Evolutionary conservation across 2,113 vertebrate genomes (phyloP), one percentile per base, ranked within the genome.

Genomic region (Psittacus erithacus): DNA sequence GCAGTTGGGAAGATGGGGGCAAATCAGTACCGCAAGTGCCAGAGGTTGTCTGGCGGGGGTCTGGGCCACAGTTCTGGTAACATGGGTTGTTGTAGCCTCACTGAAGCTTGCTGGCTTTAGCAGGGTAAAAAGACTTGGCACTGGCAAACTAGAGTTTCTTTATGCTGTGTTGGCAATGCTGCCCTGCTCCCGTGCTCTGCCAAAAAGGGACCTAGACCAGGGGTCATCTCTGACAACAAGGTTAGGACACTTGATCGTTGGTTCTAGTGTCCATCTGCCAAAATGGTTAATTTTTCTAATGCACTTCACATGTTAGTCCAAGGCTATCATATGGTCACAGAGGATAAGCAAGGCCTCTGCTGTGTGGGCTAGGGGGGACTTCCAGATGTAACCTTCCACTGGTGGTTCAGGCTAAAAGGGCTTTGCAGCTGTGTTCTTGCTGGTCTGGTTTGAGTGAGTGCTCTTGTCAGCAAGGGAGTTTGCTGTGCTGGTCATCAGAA

Each of bases 111-210:
- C 62, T 53, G 78, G 10, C 18, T 39, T n/a, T 4, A 33, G 35
- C 10, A 4, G 4, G 17, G 5, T 4, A 17, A 53, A 38, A 35
- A 17, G 60, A 15, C 13, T 4, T 1, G 3, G 23, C 18, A 17
- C 7, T 19, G 11, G 68, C 27, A 62, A 67, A 8, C 17, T 4
- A 1, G 15, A 13, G 46, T 15, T 55, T 25, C 46, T 35, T 29
- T 3, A 11, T 9, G 29, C 29, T 17, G 60, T 11, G 0, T 10
- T 11, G 6, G 27, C 24, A 18, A 4, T 0, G 0, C n/a, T 46
- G 50, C 19, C 50, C 46, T 84, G 68, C 17, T 60, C 10, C 49
- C 19, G 27, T 9, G n/a, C 0, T 0, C 17, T 41, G 46, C 74
- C 2, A 8, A 22, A 67, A 25, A 65, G 25, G 38, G 15, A 39